These are phyloP conservation scores for Stenopsyche tienmushanensis DNA, from an alignment of 1,140 invertebrate genomes.

Conservation along the genomic window DNA sequence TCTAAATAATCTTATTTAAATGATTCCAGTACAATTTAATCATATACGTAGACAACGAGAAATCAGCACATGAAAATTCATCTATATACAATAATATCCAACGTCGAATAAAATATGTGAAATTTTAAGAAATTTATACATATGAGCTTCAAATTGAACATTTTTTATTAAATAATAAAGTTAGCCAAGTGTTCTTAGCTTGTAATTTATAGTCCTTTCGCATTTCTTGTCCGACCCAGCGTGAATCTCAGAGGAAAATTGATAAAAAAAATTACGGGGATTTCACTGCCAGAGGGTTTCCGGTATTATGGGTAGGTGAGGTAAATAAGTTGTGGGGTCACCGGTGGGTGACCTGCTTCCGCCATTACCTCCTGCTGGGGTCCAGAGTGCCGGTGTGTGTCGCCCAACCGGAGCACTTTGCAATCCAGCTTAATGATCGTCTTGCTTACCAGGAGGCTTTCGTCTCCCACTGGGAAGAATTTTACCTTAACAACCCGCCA, in stretches of 20 bases:
- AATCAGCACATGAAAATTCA: neutral
- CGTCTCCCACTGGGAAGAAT: conserved; percentile 15
- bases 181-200: too few relatives aligned
- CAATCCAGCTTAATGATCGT: conserved; percentile 11
- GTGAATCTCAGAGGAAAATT: neutral
- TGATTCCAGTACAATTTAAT: too few relatives aligned
- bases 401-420: neutral
- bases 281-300: conserved; percentile 13
- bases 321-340: conserved; percentile 17
- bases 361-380: conserved; percentile 33
- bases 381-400: conserved; percentile 35
- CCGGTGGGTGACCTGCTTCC: conserved; percentile 31
- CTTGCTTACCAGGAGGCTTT: neutral
- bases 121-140: neutral
- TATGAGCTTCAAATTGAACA: neutral
- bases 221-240: too few relatives aligned
- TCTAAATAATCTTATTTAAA: too few relatives aligned
- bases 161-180: neutral
- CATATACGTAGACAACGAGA: too few relatives aligned
- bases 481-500: conserved; percentile 14
- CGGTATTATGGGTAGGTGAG: conserved; percentile 21
- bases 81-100: neutral
- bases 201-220: too few relatives aligned
- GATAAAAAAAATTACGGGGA: conserved; percentile 3
- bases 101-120: neutral